phyloP scores from a whole-genome alignment of 2,888 invertebrate species.

The Drosophila austrosaltans region DNA sequence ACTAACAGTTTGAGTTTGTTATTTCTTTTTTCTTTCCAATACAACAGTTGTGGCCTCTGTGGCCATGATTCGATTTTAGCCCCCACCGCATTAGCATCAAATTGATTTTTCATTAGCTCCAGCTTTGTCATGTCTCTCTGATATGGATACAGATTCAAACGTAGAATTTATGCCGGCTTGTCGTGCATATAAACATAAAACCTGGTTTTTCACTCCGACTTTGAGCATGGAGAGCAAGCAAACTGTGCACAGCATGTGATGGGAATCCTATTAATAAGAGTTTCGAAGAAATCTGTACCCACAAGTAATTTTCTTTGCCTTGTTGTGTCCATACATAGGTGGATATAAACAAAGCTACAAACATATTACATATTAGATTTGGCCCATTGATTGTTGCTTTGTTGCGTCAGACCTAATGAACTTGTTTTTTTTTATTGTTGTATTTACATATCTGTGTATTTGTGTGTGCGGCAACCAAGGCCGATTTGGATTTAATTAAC shows the following conservation, averaged over 20 bases:
- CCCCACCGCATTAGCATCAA: slow-evolving; percentile 59
- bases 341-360: not conserved
- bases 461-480: slow-evolving; percentile 34
- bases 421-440: slow-evolving; percentile 44
- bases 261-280: slow-evolving; percentile 54
- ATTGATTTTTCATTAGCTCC: slow-evolving; percentile 67
- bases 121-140: slow-evolving; percentile 36
- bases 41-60: slow-evolving; percentile 61
- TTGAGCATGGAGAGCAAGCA: not conserved
- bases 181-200: slow-evolving; percentile 8
- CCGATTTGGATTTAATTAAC: slow-evolving; percentile 28
- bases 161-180: slow-evolving; percentile 13
- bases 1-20: slow-evolving; percentile 19
- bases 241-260: slow-evolving; percentile 59
- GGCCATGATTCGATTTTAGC: slow-evolving; percentile 22
- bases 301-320: slow-evolving; percentile 23
- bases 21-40: slow-evolving; percentile 41
- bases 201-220: slow-evolving; percentile 4
- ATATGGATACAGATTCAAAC: slow-evolving; percentile 9
- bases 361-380: slow-evolving; percentile 60
- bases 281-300: slow-evolving; percentile 8
- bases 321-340: slow-evolving; percentile 15
- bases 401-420: slow-evolving; percentile 46
- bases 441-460: no score
- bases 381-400: slow-evolving; percentile 50